Percentiles rank a stretch among this genome's conserved stretches.
These are phyloP conservation scores for Ormyrus labotus DNA, from an alignment of 2,888 invertebrate genomes.

Conservation along the genomic window DNA sequence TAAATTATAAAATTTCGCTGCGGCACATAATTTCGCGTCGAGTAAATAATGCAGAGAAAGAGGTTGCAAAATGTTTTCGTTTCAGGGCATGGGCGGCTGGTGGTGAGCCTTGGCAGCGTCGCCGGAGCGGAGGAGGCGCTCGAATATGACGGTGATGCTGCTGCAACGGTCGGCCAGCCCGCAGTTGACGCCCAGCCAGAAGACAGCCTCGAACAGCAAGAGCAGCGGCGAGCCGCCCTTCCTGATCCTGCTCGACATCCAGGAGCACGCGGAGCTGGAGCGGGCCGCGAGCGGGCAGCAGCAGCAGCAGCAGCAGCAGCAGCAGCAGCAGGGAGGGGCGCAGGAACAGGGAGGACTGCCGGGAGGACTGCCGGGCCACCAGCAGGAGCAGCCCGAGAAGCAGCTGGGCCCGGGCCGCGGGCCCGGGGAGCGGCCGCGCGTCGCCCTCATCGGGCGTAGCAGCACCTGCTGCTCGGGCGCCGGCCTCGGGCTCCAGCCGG, in stretches of 20 bases:
- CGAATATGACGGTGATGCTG: slow-evolving; percentile 76
- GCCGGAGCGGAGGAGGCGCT: slow-evolving; percentile 59
- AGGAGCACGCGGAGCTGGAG: slow-evolving; percentile 61
- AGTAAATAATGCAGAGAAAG: no score
- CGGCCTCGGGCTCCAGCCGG: slow-evolving; percentile 73
- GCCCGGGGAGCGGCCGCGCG: slow-evolving; percentile 52
- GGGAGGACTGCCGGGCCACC: no score
- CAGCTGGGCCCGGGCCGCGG: slow-evolving; percentile 35
- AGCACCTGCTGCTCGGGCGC: slow-evolving; percentile 44
- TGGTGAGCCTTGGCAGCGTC: no score
- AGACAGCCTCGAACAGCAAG: slow-evolving; percentile 68
- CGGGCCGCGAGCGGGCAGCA: slow-evolving; percentile 60
- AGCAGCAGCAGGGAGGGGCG: slow-evolving; percentile 31
- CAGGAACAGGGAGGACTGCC: background rate
- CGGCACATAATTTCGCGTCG: no score
- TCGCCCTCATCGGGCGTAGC: slow-evolving; percentile 63
- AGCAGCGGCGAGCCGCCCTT: slow-evolving; percentile 67
- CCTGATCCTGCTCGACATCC: slow-evolving; percentile 69
- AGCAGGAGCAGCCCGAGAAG: no score
- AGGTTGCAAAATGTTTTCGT: no score
- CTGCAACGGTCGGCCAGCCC: slow-evolving; percentile 75
- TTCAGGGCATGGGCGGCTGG: no score
- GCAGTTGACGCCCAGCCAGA: slow-evolving; percentile 73
- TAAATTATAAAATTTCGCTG: no score
- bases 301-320: slow-evolving; percentile 53